Conservation (phyloP, 2,888 invertebrate species). For the Pemphredon lugubris region DNA sequence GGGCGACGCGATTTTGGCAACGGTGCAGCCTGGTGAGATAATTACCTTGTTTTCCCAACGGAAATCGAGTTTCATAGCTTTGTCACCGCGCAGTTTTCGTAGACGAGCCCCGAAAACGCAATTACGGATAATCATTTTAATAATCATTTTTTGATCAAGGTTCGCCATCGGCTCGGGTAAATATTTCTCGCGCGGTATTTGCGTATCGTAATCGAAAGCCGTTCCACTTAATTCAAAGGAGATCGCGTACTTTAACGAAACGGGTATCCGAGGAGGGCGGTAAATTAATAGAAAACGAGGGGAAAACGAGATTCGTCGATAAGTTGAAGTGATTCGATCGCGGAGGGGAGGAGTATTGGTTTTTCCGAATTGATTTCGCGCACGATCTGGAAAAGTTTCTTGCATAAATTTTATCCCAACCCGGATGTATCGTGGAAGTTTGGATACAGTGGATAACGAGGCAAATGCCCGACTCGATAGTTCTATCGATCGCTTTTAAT, state of each 20-base stretch:
- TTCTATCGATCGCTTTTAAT: background rate
- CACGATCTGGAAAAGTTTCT: conserved; percentile 11
- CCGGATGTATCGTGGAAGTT: background rate
- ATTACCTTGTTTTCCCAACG: background rate
- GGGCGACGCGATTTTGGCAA: conserved; percentile 28
- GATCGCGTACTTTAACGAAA: too few relatives aligned
- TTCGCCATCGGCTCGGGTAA: too few relatives aligned
- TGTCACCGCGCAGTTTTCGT: too few relatives aligned
- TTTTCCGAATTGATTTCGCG: conserved; percentile 14
- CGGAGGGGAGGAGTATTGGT: conserved; percentile 30
- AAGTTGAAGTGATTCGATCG: conserved; percentile 27
- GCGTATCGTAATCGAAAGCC: too few relatives aligned
- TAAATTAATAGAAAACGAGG: conserved; percentile 37
- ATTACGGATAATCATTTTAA: too few relatives aligned
- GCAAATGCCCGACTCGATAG: background rate
- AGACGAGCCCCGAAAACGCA: too few relatives aligned
- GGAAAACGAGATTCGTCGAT: conserved; percentile 14
- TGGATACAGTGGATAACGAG: background rate
- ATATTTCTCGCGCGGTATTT: too few relatives aligned
- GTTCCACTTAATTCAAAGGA: too few relatives aligned
- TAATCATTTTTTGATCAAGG: too few relatives aligned
- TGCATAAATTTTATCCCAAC: conserved; percentile 9
- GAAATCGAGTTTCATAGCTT: too few relatives aligned
- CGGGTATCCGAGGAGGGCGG: too few relatives aligned
- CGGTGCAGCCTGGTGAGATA: background rate